Conservation (phyloP, 2,888 invertebrate genomes). For the Morpho deidamia region DNA sequence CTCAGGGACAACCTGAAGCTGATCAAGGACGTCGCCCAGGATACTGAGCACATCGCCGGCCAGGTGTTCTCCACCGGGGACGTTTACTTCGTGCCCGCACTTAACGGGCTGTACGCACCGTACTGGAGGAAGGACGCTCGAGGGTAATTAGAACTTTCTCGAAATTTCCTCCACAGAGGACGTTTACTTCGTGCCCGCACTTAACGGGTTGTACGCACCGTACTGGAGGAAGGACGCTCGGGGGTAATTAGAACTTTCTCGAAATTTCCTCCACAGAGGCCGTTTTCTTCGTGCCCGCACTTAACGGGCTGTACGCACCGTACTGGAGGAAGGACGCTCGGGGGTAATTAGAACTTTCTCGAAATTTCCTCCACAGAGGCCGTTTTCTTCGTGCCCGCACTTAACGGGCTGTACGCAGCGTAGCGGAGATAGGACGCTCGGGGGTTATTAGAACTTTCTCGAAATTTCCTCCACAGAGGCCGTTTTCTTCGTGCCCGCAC, state of each 20-base stretch:
- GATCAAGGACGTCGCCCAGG: conserved; percentile 84
- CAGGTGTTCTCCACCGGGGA: conserved; percentile 93
- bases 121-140: conserved; percentile 98
- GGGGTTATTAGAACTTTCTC: conserved; percentile 77
- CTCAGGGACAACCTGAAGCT: conserved; percentile 94
- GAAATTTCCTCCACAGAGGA: conserved; percentile 93
- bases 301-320: conserved; percentile 97
- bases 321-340: conserved; percentile 98
- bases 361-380: conserved; percentile 93
- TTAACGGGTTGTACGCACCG: conserved; percentile 97
- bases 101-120: conserved; percentile 97
- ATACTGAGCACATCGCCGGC: conserved; percentile 84
- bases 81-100: conserved; percentile 98
- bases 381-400: conserved; percentile 98
- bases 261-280: conserved; percentile 93
- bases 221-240: conserved; percentile 98
- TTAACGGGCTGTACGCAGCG: conserved; percentile 97
- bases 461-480: too few relatives aligned
- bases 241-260: conserved; percentile 76
- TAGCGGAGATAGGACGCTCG: conserved; percentile 98
- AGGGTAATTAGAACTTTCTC: conserved; percentile 76
- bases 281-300: conserved; percentile 98
- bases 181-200: conserved; percentile 98
- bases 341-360: conserved; percentile 76
- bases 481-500: too few relatives aligned